phyloP scores from a whole-genome alignment of 2,797 vertebrate species.

The Pogoniulus pusillus region DNA sequence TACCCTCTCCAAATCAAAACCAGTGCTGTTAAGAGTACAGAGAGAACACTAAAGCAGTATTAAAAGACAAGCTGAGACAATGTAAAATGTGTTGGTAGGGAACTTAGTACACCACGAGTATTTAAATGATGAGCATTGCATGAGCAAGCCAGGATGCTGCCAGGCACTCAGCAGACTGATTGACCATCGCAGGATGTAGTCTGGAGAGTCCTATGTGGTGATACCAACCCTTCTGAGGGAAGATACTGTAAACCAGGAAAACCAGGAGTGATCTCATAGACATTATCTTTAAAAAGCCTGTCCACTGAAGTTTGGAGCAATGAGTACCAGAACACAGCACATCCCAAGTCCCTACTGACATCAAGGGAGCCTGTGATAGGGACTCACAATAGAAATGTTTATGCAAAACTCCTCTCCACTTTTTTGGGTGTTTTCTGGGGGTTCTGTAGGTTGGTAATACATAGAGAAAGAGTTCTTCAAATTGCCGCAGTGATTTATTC shows the following conservation, averaged over 20 bases:
- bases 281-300: neutral
- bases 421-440: neutral
- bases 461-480: neutral
- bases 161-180: accelerated
- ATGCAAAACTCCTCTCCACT: neutral
- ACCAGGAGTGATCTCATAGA: neutral
- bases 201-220: neutral
- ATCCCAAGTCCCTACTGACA: neutral
- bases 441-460: neutral
- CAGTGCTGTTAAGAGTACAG: neutral
- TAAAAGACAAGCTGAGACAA: neutral
- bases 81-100: neutral
- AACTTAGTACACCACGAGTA: neutral
- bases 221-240: neutral
- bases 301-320: neutral
- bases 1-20: neutral
- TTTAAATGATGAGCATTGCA: neutral
- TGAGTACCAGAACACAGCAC: neutral
- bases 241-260: neutral
- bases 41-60: neutral
- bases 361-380: neutral
- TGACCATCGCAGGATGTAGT: accelerated
- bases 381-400: neutral
- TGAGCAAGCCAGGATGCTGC: neutral
- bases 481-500: neutral